phyloP scores from a whole-genome alignment of 2,888 invertebrate species.

The Agrochola macilenta region DNA sequence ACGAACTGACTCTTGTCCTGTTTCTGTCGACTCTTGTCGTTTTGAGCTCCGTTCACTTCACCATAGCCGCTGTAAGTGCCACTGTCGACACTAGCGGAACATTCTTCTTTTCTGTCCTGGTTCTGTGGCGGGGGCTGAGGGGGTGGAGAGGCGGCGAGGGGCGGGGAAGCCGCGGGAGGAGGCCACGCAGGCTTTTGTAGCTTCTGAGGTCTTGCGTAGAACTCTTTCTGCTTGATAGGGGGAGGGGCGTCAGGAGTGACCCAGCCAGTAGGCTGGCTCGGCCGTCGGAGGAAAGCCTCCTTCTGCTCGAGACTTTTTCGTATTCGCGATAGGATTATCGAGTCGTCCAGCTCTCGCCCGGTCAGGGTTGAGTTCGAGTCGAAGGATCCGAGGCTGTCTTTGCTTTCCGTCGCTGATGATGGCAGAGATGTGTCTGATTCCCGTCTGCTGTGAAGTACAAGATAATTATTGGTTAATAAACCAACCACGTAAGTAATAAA shows the following conservation, averaged over 20 bases:
- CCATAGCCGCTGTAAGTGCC: slow-evolving; percentile 87
- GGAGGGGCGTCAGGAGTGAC: slow-evolving; percentile 87
- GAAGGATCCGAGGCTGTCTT: slow-evolving; percentile 93
- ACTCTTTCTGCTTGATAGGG: slow-evolving; percentile 92
- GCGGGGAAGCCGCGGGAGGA: slow-evolving; percentile 88
- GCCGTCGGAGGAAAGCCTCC: slow-evolving; percentile 96
- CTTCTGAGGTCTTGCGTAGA: slow-evolving; percentile 95
- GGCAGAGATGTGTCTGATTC: slow-evolving; percentile 92
- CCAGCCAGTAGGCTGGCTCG: slow-evolving; percentile 92
- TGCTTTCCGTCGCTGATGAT: slow-evolving; percentile 92
- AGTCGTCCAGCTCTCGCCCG: slow-evolving; percentile 93
- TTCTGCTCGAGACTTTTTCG: slow-evolving; percentile 97
- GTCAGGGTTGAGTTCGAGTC: slow-evolving; percentile 93
- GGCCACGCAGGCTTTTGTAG: slow-evolving; percentile 94
- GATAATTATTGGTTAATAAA: not conserved
- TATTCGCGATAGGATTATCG: slow-evolving; percentile 93
- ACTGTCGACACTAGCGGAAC: slow-evolving; percentile 87
- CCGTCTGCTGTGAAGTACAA: slow-evolving; percentile 81
- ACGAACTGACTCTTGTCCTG: slow-evolving; percentile 89
- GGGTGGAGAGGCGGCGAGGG: slow-evolving; percentile 92
- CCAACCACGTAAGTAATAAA: not conserved
- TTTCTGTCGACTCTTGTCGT: slow-evolving; percentile 82
- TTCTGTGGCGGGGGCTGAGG: slow-evolving; percentile 71
- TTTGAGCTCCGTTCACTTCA: slow-evolving; percentile 84
- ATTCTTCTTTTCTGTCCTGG: slow-evolving; percentile 86